Evolutionary conservation across 35 echinoderm and acorn worm species (phyloP).

Genomic region (Anneissia japonica): DNA sequence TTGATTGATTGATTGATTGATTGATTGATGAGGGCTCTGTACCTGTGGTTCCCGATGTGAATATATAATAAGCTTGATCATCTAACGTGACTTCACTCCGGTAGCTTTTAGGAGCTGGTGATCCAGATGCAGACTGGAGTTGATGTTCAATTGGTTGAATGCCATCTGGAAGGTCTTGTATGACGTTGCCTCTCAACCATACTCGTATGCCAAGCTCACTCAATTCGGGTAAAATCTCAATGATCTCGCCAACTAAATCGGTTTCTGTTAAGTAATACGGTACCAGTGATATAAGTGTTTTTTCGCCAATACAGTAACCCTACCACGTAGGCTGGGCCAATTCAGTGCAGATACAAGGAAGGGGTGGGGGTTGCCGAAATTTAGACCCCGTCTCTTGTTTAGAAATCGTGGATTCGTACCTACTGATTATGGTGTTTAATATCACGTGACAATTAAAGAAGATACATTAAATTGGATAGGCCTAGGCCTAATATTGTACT

Average conservation of each 20-base stretch:
- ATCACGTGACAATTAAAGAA: no score
- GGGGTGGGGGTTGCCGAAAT: no score
- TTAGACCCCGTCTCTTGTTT: no score
- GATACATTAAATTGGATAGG: no score
- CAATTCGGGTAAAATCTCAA: slow-evolving; percentile 49
- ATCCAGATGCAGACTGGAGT: not conserved
- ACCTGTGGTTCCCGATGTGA: slow-evolving; percentile 56
- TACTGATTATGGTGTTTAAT: no score
- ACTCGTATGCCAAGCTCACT: slow-evolving; percentile 40
- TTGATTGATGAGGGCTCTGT: not conserved
- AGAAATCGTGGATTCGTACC: no score
- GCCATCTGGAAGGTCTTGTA: slow-evolving; percentile 7
- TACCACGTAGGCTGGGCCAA: no score
- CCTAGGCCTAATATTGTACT: no score
- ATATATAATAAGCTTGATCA: slow-evolving; percentile 19
- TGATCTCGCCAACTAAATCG: slow-evolving; percentile 27
- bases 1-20: not conserved
- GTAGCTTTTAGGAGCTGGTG: slow-evolving; percentile 20
- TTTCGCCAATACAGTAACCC: no score
- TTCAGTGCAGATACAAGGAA: no score
- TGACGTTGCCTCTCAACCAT: slow-evolving; percentile 13
- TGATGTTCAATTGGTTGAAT: slow-evolving; percentile 11
- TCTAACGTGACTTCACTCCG: not conserved
- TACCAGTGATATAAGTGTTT: no score
- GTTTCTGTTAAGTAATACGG: slow-evolving; percentile 35